Evolutionary conservation across 2,113 vertebrate genomes (phyloP), one percentile per base, ranked within the genome.

Genomic region (Ia io): DNA sequence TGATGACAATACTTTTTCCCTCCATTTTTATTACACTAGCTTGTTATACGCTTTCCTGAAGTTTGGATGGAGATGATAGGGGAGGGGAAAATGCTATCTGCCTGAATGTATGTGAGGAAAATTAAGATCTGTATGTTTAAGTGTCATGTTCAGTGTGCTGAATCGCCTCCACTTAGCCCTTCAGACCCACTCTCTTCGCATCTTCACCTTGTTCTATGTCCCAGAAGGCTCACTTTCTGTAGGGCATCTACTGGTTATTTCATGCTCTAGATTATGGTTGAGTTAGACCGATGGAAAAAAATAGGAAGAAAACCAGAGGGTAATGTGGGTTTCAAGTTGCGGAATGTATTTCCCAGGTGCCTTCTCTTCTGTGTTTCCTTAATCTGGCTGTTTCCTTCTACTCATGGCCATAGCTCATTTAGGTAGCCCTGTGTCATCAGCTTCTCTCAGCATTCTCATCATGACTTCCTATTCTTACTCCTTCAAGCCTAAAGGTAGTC

Each of bases 81-180:
- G 9, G 49, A 86, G 17, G 22, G 10, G 7, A 49, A 84, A 63
- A 40, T 42, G 3, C 2, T 30, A 2, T 17, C 5, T 79, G 13
- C 17, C 71, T 80, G 42, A 7, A 17, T 51, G 5, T 22, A 69
- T 40, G 16, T 35, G 25, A 53, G 10, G 40, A 71, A 56, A n/a
- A 30, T 87, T 79, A 44, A 11, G 9, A 28, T 82, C 32, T 51
- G 4, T 16, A 28, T 37, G 44, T 56, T 32, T 42, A 79, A 84
- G 40, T 49, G 30, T 11, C 32, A 51, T 14, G 0, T 1, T 44
- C 28, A 30, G 0, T 17, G 9, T 42, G 49, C 47, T n/a, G 22
- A 16, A 14, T 71, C 4, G 63, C 74, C 63, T 59, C 17, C 2
- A 3, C 22, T 65, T 1, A 65, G 4, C 7, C 9, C 13, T 77